Conservation (phyloP, 30 jellyfish, hydroid and myxozoan genomes). For the Turritopsis dohrnii region DNA sequence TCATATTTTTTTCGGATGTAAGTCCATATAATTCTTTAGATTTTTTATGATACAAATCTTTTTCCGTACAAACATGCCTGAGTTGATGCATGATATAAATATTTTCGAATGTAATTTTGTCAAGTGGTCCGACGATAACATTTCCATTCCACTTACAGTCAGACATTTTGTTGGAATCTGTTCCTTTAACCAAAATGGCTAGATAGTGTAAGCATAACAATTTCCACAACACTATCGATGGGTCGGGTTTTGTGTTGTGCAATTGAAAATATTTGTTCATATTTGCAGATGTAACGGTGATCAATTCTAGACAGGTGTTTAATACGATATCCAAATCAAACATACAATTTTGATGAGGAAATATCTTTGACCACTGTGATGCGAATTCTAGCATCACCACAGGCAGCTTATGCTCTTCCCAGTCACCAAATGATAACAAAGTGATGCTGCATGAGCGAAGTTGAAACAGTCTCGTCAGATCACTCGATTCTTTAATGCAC, state of each 20-base stretch:
- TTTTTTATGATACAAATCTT: background rate
- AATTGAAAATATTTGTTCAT: background rate
- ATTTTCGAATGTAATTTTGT: background rate
- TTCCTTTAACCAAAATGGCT: background rate
- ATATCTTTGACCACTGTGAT: slow-evolving; percentile 7
- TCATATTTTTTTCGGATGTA: background rate
- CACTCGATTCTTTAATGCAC: slow-evolving; percentile 5
- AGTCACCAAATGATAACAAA: slow-evolving; percentile 11
- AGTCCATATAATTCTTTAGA: background rate
- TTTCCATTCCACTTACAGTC: background rate
- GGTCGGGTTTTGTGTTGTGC: background rate
- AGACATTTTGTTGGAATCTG: background rate
- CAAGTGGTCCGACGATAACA: background rate
- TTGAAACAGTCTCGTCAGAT: background rate
- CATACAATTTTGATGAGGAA: background rate
- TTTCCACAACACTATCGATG: background rate
- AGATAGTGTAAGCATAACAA: background rate
- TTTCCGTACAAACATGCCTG: background rate
- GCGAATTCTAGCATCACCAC: background rate
- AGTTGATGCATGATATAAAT: background rate
- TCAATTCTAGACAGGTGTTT: background rate
- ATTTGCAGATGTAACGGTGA: background rate
- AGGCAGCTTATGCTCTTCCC: slow-evolving; percentile 14
- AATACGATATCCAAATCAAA: background rate
- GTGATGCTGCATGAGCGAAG: slow-evolving; percentile 15